Conservation (phyloP, 2,888 invertebrate genomes). For the Ornithoptera priamus region DNA sequence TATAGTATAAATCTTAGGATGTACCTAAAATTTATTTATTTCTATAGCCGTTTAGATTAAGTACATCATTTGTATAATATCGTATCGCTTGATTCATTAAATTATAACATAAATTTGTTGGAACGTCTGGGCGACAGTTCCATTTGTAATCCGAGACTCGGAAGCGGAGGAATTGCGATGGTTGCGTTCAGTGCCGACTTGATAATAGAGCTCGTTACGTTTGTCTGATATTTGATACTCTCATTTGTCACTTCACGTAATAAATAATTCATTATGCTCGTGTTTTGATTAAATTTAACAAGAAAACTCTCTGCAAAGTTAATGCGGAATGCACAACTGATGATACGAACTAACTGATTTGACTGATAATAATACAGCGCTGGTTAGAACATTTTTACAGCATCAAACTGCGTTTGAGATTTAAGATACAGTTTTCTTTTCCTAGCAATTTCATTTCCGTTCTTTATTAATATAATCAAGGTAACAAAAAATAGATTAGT, state of each 20-base stretch:
- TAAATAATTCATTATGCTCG: background rate
- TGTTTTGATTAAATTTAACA: background rate
- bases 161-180: background rate
- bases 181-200: background rate
- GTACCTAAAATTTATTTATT: background rate
- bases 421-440: too few species aligned
- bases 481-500: too few species aligned
- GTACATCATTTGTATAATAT: background rate
- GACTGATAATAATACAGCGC: too few species aligned
- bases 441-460: too few species aligned
- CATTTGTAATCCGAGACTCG: conserved; percentile 5
- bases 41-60: background rate
- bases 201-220: conserved; percentile 7
- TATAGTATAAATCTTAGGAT: too few species aligned
- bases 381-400: too few species aligned
- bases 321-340: too few species aligned
- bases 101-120: conserved; percentile 6
- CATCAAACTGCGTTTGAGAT: too few species aligned
- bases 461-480: too few species aligned
- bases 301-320: background rate
- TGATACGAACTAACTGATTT: too few species aligned
- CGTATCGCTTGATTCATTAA: background rate
- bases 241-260: background rate
- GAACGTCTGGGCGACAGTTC: background rate
- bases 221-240: conserved; percentile 1